These are phyloP conservation scores for Cricetomys ansorgei DNA, from an alignment of 2,113 vertebrate genomes.

Conservation along the genomic window DNA sequence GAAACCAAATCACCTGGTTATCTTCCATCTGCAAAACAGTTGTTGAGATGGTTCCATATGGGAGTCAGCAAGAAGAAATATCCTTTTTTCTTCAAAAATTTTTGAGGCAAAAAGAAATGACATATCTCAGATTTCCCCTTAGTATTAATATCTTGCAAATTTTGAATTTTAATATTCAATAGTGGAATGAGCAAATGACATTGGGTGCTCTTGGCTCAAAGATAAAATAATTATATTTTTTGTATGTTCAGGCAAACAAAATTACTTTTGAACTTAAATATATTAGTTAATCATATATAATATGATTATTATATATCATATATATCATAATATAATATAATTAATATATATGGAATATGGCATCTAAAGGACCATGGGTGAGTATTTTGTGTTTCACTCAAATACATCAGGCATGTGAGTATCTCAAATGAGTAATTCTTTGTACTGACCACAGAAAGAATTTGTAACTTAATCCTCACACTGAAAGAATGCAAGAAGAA, in stretches of 20 bases:
- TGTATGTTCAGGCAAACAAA: neutral
- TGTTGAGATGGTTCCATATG: conserved; percentile 16
- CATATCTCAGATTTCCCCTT: neutral
- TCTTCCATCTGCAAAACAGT: neutral
- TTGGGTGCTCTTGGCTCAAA: neutral
- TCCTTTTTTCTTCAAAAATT: neutral
- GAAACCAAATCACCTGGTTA: neutral
- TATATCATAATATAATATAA: no score
- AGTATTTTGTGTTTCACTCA: neutral
- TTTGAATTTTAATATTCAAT: neutral
- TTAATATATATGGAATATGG: neutral
- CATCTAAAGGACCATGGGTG: neutral
- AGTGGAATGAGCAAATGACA: neutral
- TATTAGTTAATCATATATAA: no score
- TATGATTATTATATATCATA: neutral
- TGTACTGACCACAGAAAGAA: neutral
- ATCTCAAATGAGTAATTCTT: conserved; percentile 5
- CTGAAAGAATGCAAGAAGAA: neutral
- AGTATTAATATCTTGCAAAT: neutral
- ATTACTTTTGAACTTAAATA: neutral
- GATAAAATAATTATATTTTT: neutral
- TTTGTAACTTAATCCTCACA: neutral
- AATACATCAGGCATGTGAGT: neutral
- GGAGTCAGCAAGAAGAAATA: neutral
- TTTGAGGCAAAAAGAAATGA: neutral